Conservation (phyloP, 2,113 vertebrate genomes). For the Leuciscus idus region DNA sequence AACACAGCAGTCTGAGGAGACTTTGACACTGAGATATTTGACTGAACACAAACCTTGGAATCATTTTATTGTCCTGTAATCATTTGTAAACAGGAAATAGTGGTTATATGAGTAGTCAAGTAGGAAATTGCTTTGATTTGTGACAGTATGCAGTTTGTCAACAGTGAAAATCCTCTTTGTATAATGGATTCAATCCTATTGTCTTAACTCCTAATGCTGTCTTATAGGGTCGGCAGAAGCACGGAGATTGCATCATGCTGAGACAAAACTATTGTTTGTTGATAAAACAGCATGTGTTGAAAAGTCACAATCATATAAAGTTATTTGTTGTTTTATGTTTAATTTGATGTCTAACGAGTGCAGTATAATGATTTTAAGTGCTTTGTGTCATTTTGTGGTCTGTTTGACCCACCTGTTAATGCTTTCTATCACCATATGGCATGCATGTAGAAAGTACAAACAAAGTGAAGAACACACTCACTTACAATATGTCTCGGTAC, state of each 20-base stretch:
- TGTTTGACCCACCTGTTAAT: neutral
- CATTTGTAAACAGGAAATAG: neutral
- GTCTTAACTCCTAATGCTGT: conserved; percentile 45
- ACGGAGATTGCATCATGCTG: neutral
- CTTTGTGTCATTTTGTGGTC: conserved; percentile 1
- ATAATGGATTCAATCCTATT: conserved; percentile 20
- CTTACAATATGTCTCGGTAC: neutral
- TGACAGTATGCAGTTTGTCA: conserved; percentile 6
- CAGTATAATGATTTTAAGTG: neutral
- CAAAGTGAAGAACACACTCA: neutral
- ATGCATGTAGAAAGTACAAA: conserved; percentile 23
- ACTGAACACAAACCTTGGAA: neutral
- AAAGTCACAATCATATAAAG: neutral
- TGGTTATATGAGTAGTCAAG: neutral
- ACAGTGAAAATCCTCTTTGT: conserved; percentile 42
- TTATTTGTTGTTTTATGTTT: neutral
- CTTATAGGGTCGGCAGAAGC: conserved; percentile 11
- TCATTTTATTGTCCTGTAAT: neutral
- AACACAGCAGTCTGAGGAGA: neutral
- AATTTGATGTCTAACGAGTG: neutral
- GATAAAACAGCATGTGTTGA: neutral
- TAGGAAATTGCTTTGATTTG: conserved; percentile 36
- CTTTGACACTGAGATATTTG: neutral
- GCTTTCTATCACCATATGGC: conserved; percentile 16
- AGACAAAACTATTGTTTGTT: neutral